Evolutionary conservation across 2,113 vertebrate genomes (phyloP), one percentile per base, ranked within the genome.

Genomic region (Perognathus longimembris): DNA sequence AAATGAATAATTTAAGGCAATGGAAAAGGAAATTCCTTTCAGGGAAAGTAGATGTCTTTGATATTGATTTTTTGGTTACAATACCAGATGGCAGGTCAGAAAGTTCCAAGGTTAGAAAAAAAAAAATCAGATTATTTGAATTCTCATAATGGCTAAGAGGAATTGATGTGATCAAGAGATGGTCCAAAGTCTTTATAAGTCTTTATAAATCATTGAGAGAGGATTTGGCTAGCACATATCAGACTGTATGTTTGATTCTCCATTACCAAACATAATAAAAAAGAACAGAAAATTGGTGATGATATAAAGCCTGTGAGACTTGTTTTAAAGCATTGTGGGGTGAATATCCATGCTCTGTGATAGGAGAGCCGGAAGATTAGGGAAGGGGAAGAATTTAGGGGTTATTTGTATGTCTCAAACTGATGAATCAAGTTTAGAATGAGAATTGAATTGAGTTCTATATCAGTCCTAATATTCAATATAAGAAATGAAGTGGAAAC

Each of bases 281-380:
- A 40, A 6, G 11, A 26, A 40, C n/a, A 24, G 11, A 40, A 20
- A 42, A 24, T 24, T 21, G 67, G 22, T 12, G 9, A 42, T 8
- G 17, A 32, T 70, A 7, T 20, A 83, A 57, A 45, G 11, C 45
- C 14, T 54, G 50, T 54, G 50, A 54, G 50, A 54, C 15, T 54
- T 54, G 50, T 54, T 54, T 54, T 12, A 54, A 54, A 38, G 1
- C 3, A 24, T 20, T 0, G n/a, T 59, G 15, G 0, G 2, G 5
- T 45, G 9, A 61, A 1, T 7, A 17, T 8, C 4, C 59, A 54
- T 54, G 50, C 15, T 11, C 45, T 17, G 4, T 54, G 14, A 15
- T 15, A 54, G 50, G 74, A 45, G 0, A 2, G 7, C 30, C 2
- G 50, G 21, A 69, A 15, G 4, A 91, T 69, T 3, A 40, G 0